Evolutionary conservation across 2,797 vertebrate genomes (phyloP).

Genomic region (Threskiornis aethiopicus): DNA sequence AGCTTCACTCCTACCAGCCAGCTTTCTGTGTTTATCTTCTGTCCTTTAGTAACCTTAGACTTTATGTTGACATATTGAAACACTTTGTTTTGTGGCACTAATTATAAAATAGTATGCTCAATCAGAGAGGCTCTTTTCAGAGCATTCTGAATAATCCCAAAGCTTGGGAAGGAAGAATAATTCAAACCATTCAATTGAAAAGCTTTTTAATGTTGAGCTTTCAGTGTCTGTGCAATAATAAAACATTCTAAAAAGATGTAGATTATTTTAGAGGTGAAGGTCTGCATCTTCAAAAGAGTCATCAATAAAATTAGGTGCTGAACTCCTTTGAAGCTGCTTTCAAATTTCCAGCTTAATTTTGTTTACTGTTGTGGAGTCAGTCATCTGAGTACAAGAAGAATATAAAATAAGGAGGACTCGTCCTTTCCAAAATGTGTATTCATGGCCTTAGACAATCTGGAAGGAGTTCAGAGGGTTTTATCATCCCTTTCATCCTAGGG

Average conservation of each 20-base stretch:
- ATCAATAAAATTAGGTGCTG: not conserved
- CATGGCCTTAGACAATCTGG: not conserved
- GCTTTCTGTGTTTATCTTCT: not conserved
- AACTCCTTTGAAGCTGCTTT: conserved; percentile 39
- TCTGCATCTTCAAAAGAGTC: conserved; percentile 2
- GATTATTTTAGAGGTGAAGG: not conserved
- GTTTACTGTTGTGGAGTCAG: not conserved
- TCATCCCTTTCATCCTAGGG: not conserved
- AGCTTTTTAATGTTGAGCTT: not conserved
- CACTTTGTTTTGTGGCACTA: not conserved
- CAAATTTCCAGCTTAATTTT: not conserved
- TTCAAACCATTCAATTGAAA: not conserved
- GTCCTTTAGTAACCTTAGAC: not conserved
- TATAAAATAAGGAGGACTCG: not conserved
- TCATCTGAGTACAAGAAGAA: not conserved
- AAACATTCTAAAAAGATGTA: not conserved
- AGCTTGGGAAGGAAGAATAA: not conserved
- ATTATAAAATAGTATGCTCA: not conserved
- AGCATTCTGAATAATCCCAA: not conserved
- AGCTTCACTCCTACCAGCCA: not conserved
- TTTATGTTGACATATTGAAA: not conserved
- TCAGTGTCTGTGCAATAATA: not conserved
- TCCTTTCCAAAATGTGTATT: not conserved
- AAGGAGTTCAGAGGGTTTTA: not conserved
- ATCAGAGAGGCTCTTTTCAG: not conserved